Evolutionary conservation across 2,888 invertebrate species (phyloP).

Genomic region (Agrypnus murinus): DNA sequence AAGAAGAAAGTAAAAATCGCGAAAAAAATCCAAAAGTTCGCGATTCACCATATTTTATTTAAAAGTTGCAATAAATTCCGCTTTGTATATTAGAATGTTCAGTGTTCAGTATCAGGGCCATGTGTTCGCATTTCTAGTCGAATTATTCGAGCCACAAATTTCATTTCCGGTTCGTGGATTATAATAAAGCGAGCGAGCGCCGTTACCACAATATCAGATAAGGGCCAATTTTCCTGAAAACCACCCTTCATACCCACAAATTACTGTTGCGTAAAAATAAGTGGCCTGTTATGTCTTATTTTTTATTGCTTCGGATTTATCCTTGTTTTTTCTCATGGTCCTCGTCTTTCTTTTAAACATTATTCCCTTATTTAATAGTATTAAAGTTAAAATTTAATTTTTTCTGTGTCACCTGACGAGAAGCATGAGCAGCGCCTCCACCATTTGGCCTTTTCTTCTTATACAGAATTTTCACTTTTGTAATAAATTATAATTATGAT

Average conservation of each 20-base stretch:
- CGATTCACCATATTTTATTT: conserved; percentile 44
- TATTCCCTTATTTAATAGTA: not conserved
- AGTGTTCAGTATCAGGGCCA: conserved; percentile 52
- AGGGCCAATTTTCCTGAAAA: conserved; percentile 50
- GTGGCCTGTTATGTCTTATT: conserved; percentile 51
- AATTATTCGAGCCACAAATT: conserved; percentile 59
- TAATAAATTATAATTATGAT: conserved; percentile 37
- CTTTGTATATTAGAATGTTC: conserved; percentile 51
- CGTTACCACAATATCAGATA: conserved; percentile 53
- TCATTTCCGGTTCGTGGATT: conserved; percentile 56
- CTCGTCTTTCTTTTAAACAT: conserved; percentile 26
- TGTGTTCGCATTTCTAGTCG: conserved; percentile 57
- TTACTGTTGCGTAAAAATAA: conserved; percentile 52
- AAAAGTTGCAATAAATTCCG: conserved; percentile 48
- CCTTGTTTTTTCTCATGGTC: conserved; percentile 29
- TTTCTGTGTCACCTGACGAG: conserved; percentile 1
- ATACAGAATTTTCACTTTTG: not conserved
- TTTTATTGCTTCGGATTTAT: conserved; percentile 51
- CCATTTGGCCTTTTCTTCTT: not conserved
- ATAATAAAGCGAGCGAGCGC: conserved; percentile 55
- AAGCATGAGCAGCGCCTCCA: conserved; percentile 9
- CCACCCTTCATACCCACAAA: conserved; percentile 49
- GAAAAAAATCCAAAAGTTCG: conserved; percentile 29
- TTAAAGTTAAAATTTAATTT: conserved; percentile 4
- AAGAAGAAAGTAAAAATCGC: conserved; percentile 26